Evolutionary conservation across 2,113 vertebrate species (phyloP).

Genomic region (Pogonocichla stellata): DNA sequence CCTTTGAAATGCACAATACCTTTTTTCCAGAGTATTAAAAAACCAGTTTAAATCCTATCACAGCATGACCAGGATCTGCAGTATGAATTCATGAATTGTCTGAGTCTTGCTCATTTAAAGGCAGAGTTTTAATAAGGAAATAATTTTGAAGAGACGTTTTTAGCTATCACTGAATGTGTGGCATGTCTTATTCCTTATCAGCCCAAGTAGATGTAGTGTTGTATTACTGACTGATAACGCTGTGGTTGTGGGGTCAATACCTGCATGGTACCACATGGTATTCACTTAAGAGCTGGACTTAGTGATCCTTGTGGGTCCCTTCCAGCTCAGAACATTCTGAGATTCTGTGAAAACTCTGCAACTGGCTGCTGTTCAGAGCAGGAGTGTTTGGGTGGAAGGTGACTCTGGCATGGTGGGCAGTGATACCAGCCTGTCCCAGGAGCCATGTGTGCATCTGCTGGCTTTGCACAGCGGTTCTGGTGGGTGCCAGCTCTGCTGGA

Average conservation of each 20-base stretch:
- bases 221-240: background rate
- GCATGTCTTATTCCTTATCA: background rate
- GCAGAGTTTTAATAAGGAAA: background rate
- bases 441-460: rapidly evolving
- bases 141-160: background rate
- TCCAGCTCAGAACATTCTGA: background rate
- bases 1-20: background rate
- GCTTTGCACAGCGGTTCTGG: rapidly evolving
- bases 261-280: too few relatives aligned
- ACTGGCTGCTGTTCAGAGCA: background rate
- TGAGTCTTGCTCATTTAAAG: background rate
- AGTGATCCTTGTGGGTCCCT: background rate
- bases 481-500: background rate
- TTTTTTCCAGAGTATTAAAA: background rate
- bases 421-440: rapidly evolving
- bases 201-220: background rate
- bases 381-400: background rate
- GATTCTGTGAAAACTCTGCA: background rate
- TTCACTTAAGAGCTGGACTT: background rate
- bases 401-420: rapidly evolving
- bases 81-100: background rate
- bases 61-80: rapidly evolving
- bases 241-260: rapidly evolving
- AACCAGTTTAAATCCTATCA: background rate
- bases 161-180: background rate